Base-by-base conservation (phyloP, 2,113 vertebrate species). In the Zosterops lateralis region DNA sequence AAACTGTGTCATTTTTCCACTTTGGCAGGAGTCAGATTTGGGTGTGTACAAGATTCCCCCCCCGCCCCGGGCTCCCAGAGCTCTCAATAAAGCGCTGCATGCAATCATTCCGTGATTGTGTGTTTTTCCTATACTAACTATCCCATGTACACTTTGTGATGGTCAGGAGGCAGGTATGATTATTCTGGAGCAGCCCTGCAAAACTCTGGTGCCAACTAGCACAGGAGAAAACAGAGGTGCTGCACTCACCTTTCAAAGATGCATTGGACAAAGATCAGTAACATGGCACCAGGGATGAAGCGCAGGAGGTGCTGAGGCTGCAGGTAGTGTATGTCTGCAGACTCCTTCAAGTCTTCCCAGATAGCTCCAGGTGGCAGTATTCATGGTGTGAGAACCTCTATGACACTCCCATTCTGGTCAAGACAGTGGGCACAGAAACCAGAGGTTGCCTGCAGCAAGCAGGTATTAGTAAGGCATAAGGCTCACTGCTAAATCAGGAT, bases 231-330 rank as follows among this genome's bases (percentile, higher is more conserved):
- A 5, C 14, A 24, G 54, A 47, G 36, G 36, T 56, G 65, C 58
- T 56, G 60, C 48, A 60, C 97, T 97, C 85, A 98, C 98, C 98
- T 98, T 92, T 98, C 98, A 72, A 98, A 98, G 53, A 95, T 51
- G 62, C 86, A 95, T 65, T 95, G 91, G 38, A 97, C 54, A 38
- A 82, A 87, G 28, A 98, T 96, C 65, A 98, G 96, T 53, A 96
- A 90, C 28, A 98, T 86, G 12, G 98, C 97, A 93, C 97, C 89
- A 1, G 98, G 98, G 22, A 98, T 40, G 28, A 96, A 96, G 87
- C 97, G 90, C 81, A 98, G 29, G 51, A 98, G 97, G 94, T 98
- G 97, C 48, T 96, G 96, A 81, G 98, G 98, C n/a, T 90, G 84
- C 7, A 96, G 98, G 48, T 96, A 96, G 28, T 8, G 93, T 6